A percentile compares a stretch with the other conserved stretches of the same genome.
phyloP scores from a whole-genome alignment of 1,140 invertebrate species.

The Tetragonula clypearis region DNA sequence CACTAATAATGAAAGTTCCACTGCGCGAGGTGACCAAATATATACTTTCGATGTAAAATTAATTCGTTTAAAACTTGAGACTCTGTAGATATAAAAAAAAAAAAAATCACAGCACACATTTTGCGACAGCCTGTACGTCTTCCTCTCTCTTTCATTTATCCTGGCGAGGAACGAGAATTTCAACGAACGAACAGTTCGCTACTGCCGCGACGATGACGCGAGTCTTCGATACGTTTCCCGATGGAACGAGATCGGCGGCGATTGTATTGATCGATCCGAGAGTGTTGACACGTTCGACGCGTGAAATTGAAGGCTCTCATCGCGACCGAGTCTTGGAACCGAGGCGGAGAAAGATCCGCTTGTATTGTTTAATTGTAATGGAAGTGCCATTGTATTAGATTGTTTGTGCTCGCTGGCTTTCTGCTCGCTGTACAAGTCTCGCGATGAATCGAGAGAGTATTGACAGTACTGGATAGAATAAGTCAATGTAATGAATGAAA shows the following conservation, averaged over 20 bases:
- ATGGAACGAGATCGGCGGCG: constrained; percentile 14
- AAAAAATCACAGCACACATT: no score
- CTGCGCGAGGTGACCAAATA: no score
- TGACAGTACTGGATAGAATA: background rate
- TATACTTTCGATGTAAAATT: no score
- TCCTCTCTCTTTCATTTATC: background rate
- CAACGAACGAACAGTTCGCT: background rate
- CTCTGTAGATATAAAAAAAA: no score
- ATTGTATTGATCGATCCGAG: constrained; percentile 14
- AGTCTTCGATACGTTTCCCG: constrained; percentile 1
- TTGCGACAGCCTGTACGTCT: background rate
- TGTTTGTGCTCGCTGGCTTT: background rate
- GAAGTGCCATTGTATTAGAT: background rate
- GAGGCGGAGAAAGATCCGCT: background rate
- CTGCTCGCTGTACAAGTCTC: background rate
- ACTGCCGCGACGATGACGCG: background rate
- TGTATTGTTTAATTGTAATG: constrained; percentile 14
- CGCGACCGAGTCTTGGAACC: background rate
- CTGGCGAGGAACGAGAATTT: background rate
- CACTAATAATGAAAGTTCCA: no score
- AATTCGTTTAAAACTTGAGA: no score
- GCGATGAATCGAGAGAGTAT: background rate
- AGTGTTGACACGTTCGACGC: background rate
- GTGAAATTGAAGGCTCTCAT: constrained; percentile 6
- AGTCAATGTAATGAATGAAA: background rate